These are phyloP conservation scores for Sitta carolinensis DNA, from an alignment of 2,797 vertebrate species.

Conservation along the genomic window DNA sequence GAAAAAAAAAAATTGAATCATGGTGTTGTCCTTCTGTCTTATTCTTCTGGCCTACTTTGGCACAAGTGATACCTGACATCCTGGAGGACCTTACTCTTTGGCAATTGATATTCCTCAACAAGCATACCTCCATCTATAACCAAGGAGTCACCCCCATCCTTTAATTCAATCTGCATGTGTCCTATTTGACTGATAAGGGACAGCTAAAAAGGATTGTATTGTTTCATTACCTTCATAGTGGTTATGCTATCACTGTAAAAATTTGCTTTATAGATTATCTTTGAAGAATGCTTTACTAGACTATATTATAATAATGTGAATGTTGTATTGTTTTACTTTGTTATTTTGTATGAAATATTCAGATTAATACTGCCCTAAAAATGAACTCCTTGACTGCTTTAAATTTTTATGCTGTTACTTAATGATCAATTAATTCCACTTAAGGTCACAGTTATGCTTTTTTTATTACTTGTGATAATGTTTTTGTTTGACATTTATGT, in stretches of 20 bases:
- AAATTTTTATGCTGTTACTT: not conserved
- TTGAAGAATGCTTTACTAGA: not conserved
- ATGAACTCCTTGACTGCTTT: slow-evolving; percentile 18
- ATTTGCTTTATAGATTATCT: not conserved
- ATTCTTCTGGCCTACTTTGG: not conserved
- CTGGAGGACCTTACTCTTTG: not conserved
- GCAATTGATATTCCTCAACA: not conserved
- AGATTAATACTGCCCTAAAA: not conserved
- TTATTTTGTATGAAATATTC: not conserved
- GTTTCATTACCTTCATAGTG: not conserved
- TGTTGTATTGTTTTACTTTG: not conserved
- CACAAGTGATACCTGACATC: not conserved
- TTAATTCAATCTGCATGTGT: not conserved
- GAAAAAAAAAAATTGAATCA: not conserved
- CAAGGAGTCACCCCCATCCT: not conserved
- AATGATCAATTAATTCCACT: slow-evolving; percentile 8
- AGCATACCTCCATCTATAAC: not conserved
- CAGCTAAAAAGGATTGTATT: not conserved
- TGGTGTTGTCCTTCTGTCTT: not conserved
- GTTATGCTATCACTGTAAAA: not conserved
- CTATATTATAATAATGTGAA: not conserved
- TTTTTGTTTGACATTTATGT: slow-evolving; percentile 43
- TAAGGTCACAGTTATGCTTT: not conserved
- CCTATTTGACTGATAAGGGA: not conserved
- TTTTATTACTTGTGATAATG: slow-evolving; percentile 2